Evolutionary conservation across 2,113 vertebrate species (phyloP).

Genomic region (Cairina moschata): DNA sequence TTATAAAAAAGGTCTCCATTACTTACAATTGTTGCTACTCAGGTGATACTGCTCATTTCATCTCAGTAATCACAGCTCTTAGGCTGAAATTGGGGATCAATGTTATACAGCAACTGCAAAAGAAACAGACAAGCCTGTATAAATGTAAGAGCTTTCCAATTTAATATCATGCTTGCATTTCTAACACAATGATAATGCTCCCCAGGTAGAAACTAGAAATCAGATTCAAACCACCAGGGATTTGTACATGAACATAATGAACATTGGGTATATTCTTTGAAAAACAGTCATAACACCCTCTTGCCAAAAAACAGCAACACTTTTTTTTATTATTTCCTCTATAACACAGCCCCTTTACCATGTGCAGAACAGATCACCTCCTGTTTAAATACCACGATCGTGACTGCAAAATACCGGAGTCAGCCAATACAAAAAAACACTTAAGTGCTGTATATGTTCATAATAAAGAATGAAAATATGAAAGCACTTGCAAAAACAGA

Average conservation of each 20-base stretch:
- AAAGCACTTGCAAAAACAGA: conserved; percentile 35
- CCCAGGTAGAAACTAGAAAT: background rate
- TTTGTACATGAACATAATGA: conserved; percentile 11
- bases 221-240: background rate
- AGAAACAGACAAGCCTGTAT: background rate
- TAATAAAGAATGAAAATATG: conserved; percentile 35
- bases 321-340: conserved; percentile 35
- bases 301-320: conserved; percentile 47
- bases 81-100: background rate
- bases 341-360: conserved; percentile 23
- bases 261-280: background rate
- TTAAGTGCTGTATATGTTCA: conserved; percentile 14
- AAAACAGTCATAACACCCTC: conserved; percentile 26
- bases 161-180: background rate
- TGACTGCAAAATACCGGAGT: conserved; percentile 55
- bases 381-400: conserved; percentile 67
- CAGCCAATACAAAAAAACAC: conserved; percentile 50
- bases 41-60: background rate
- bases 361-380: conserved; percentile 62
- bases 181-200: background rate
- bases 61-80: background rate
- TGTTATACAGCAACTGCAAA: background rate
- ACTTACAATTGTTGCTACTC: background rate
- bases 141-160: background rate
- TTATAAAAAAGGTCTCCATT: background rate